Base-by-base conservation (phyloP, 2,113 vertebrate genomes). In the Hyaena hyaena region DNA sequence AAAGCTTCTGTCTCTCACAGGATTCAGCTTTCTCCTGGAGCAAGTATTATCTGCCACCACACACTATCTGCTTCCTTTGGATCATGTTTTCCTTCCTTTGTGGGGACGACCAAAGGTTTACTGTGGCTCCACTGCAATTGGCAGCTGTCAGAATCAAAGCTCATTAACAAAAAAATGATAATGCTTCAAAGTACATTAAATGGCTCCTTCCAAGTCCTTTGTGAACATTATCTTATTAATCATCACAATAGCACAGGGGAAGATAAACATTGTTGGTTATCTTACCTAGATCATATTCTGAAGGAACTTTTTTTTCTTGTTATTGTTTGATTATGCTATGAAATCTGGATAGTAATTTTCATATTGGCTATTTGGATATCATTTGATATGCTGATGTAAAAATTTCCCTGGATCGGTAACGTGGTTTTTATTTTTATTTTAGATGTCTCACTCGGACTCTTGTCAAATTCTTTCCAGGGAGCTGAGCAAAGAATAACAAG, bases 351-450 rank as follows among this genome's bases (percentile, higher is more conserved):
- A 96, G 91, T 7, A 31, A 97, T 98, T 98, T 98, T 98, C 97
- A 97, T 98, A 97, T 95, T 88, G 91, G 90, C 81, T 98, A 97
- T 97, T 97, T 98, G 97, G 96, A 97, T 98, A 98, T 97, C 95
- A 98, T 97, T 95, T 98, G 97, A 98, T 98, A 98, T 98, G 96
- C 97, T 98, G 97, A 96, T 97, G 97, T 98, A 96, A 96, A 95
- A 97, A 97, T 91, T 96, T 96, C 96, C 93, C 92, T 97, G 94
- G 81, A 97, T 95, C 23, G 1, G 88, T 68, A 94, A 97, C 68
- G 81, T 96, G 84, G 85, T 86, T 98, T 97, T 95, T 97, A 96
- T 98, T 98, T 98, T 97, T 93, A 95, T 98, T 98, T 98, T 97
- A 97, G 81, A 79, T 95, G 81, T 97, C 88, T 94, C 85, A 95